Evolutionary conservation across 92 coral and sea anemone species (phyloP), one percentile per base, ranked within the genome.

Genomic region (Desmophyllum pertusum): DNA sequence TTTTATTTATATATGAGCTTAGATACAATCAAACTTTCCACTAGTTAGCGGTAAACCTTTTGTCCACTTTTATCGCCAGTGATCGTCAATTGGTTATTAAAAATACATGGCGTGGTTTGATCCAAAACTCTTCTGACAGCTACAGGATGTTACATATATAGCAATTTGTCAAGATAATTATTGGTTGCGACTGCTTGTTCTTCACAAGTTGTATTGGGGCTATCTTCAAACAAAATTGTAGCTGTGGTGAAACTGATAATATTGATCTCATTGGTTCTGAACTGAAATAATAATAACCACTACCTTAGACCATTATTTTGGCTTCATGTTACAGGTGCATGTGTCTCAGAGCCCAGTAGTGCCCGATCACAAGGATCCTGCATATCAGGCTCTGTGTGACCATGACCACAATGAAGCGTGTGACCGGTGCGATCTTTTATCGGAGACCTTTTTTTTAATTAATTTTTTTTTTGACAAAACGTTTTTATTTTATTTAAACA

Each of bases 281-380:
- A 63, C 52, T 80, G 31, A 80, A 67, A 40, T n/a, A n/a, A n/a
- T n/a, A n/a, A n/a, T n/a, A n/a, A 67, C 43, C 36, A n/a, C 83
- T 42, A 21, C 39, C 57, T 79, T 25, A 17, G 41, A 79, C 62
- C 43, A 48, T 14, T 39, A 13, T 63, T 48, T 64, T 64, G 43
- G 31, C 33, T 80, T 80, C 45, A 80, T 43, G 3, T 67, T 68
- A 17, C 63, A 80, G 85, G 84, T 80, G 73, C 84, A 80, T 21
- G 84, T 80, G 43, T 80, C 75, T 45, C 75, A n/a, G 55, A 61
- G 43, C 15, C 53, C 82, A 10, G 17, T 21, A 51, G 82, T 53
- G 66, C 82, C 70, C 75, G 84, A 80, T 41, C 84, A 75, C 84
- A 80, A 80, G 55, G 59, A 79, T 40, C 25, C 73, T 61, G 73